Evolutionary conservation across 2,888 invertebrate genomes (phyloP).

Genomic region (Brachyptera putata): DNA sequence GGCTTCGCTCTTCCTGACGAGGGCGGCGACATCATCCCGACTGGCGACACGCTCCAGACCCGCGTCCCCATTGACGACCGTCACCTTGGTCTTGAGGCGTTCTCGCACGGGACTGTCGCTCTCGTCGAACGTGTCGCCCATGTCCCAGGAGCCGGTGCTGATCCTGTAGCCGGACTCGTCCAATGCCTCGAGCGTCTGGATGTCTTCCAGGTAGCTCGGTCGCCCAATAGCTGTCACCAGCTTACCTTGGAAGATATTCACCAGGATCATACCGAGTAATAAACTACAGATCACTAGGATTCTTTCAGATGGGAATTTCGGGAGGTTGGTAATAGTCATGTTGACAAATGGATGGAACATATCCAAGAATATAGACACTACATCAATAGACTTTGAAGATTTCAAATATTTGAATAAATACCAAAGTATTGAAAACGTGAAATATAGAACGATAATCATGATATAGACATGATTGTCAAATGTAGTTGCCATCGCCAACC

Average conservation of each 20-base stretch:
- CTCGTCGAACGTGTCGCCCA: neutral
- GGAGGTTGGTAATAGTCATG: conserved; percentile 41
- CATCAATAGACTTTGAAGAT: neutral
- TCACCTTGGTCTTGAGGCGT: neutral
- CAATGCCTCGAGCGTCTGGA: conserved; percentile 45
- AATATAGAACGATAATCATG: neutral
- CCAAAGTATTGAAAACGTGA: neutral
- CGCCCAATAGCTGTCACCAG: conserved; percentile 46
- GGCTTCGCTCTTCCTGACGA: conserved; percentile 6
- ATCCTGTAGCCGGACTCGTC: conserved; percentile 44
- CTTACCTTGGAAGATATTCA: conserved; percentile 45
- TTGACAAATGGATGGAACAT: conserved; percentile 44
- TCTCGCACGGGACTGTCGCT: neutral
- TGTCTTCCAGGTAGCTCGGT: conserved; percentile 45
- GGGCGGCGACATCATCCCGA: conserved; percentile 10
- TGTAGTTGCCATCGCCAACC: conserved; percentile 40
- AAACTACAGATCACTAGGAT: conserved; percentile 43
- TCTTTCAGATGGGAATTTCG: conserved; percentile 43
- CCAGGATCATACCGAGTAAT: conserved; percentile 44
- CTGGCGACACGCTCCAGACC: conserved; percentile 13
- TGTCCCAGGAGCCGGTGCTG: conserved; percentile 40
- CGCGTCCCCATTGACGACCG: neutral
- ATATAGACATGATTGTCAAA: neutral
- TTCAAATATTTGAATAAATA: neutral
- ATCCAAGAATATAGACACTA: conserved; percentile 35